Evolutionary conservation across 2,888 invertebrate species (phyloP), one percentile per base, ranked within the genome.

Genomic region (Aleiodes testaceus): DNA sequence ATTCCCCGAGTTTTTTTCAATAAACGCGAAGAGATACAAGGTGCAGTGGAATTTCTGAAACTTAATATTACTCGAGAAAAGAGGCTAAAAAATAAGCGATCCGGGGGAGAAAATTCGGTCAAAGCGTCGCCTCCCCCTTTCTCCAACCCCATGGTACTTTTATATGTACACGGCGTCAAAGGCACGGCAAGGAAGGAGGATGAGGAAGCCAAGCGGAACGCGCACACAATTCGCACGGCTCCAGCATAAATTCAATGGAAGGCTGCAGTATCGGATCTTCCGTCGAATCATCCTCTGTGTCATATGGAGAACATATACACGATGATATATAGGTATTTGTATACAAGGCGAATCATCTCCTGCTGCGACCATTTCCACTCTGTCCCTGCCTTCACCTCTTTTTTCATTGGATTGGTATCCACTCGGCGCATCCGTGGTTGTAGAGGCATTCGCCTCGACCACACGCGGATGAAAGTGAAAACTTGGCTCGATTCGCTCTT

Each of bases 391-490:
- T 61, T 16, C 11, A 14, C 5, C 30, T 30, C 18, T 30, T 65
- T 18, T 36, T n/a, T 64, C 20, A 26, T 47, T 22, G 26, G 53
- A 26, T n/a, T n/a, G n/a, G 59, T 59, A 5, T 42, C 59, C 18
- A 42, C 36, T 3, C 12, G 59, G 59, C 11, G 59, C 36, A 59
- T 59, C 59, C 59, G 59, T 42, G 36, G 42, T 20, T 30, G 47
- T 20, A 12, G 47, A 66, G 59, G 67, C 44, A 66, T 65, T 66
- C 61, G 49, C 45, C 66, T 66, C 61, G 52, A 45, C 61, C 66
- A 66, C 69, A 70, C 64, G 73, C 68, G 66, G 82, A 84, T 86
- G 86, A 86, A 86, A 86, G 86, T 85, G 86, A 85, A 85, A 85
- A 86, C 80, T 83, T 79, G 77, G 81, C 79, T 79, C 79, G 77